Evolutionary conservation across 1,140 invertebrate species (phyloP).

Genomic region (Drosophila bocki): DNA sequence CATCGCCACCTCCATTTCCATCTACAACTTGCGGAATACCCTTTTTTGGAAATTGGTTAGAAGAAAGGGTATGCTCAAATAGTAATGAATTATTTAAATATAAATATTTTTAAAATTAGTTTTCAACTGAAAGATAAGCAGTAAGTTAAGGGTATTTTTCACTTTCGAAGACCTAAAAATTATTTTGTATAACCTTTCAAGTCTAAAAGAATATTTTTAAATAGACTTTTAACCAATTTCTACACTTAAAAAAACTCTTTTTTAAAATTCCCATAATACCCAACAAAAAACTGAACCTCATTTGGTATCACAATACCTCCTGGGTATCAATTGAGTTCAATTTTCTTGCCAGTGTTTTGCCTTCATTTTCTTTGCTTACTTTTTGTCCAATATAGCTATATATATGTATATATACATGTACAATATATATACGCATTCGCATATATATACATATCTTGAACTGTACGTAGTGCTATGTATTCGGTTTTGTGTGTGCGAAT

Average conservation of each 20-base stretch:
- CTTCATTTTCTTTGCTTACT: conserved; percentile 60
- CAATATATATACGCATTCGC: conserved; percentile 34
- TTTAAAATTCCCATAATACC: too few species aligned
- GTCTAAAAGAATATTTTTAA: background rate
- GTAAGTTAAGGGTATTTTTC: too few species aligned
- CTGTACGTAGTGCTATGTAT: conserved; percentile 45
- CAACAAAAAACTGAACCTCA: background rate
- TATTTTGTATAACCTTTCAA: background rate
- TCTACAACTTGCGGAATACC: conserved; percentile 41
- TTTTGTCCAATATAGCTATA: conserved; percentile 58
- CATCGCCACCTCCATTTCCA: conserved; percentile 43
- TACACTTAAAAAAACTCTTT: too few species aligned
- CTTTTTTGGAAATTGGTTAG: conserved; percentile 1
- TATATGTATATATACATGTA: conserved; percentile 47
- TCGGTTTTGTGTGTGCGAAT: conserved; percentile 27
- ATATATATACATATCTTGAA: conserved; percentile 16
- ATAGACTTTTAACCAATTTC: background rate
- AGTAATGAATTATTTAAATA: background rate
- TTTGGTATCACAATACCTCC: background rate
- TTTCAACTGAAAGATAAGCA: background rate
- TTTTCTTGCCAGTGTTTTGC: conserved; percentile 42
- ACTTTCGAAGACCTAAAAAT: too few species aligned
- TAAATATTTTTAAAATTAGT: background rate
- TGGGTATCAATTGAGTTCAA: conserved; percentile 57
- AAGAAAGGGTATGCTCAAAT: conserved; percentile 6